Base-by-base conservation (phyloP, 2,113 vertebrate genomes). In the Solea senegalensis region DNA sequence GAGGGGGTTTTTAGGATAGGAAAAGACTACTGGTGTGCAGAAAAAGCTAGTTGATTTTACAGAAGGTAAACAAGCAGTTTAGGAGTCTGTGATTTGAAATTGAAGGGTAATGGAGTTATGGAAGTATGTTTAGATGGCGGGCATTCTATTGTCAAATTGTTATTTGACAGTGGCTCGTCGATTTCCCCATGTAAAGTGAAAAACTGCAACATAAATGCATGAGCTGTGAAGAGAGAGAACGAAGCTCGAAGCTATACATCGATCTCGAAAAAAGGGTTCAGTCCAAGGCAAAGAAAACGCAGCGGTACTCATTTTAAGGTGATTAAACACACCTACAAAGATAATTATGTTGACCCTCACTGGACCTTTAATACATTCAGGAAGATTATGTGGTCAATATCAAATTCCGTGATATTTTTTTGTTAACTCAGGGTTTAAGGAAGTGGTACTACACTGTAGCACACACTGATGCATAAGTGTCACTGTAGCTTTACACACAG, bases 51-150 rank as follows among this genome's bases (percentile, higher is more conserved):
- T 46, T 3, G 26, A 60, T 28, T 67, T 68, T 49, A 59, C 55
- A 55, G 8, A 21, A 74, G 62, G 43, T 48, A 56, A 60, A 43
- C 27, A 56, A 40, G 49, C 67, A 73, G 26, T 67, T 67, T 68
- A 27, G 26, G 74, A 63, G 55, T 45, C 3, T 48, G 16, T 27
- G 44, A 41, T 57, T 52, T 60, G 8, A 44, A 78, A 77, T 10
- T 8, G 12, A 15, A 21, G 34, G 45, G 0, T 27, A 16, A 54
- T 48, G 64, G 63, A 58, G 28, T 55, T n/a, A 26, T 0, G 0
- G 13, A 51, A 9, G 1, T 7, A 9, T 39, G 15, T 46, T 69
- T 80, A 46, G n/a, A 65, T 16, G 4, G 0, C n/a, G 0, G 10
- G 40, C 5, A 62, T 63, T 65, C 21, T 13, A 13, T 49, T 63